These are phyloP conservation scores for Heliconius hewitsoni DNA, from an alignment of 1,140 invertebrate genomes.

Conservation along the genomic window DNA sequence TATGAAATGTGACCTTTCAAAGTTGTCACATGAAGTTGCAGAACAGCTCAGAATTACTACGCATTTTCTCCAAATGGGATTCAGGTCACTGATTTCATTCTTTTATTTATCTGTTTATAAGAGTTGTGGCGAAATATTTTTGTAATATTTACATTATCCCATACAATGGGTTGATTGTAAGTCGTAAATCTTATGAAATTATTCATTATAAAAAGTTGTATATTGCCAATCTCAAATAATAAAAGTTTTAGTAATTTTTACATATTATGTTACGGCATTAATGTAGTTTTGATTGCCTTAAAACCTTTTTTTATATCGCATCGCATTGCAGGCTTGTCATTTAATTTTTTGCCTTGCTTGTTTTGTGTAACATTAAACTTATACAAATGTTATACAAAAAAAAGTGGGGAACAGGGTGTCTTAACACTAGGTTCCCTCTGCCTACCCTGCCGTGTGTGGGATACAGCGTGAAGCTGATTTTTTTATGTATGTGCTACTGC, in stretches of 20 bases:
- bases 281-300: background rate
- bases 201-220: background rate
- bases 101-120: constrained; percentile 19
- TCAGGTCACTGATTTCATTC: constrained; percentile 30
- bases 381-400: too few species aligned
- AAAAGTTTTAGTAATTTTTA: too few species aligned
- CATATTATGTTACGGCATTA: too few species aligned
- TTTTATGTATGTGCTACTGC: background rate
- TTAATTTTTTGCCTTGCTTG: background rate
- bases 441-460: too few species aligned
- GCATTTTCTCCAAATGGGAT: constrained; percentile 33
- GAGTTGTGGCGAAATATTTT: background rate
- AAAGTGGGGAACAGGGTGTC: too few species aligned
- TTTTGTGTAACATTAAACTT: background rate
- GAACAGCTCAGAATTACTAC: constrained; percentile 17
- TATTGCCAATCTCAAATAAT: background rate
- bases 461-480: too few species aligned
- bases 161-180: background rate
- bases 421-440: too few species aligned
- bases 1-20: constrained; percentile 35
- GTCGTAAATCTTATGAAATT: background rate
- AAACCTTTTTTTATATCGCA: background rate
- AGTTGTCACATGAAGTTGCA: constrained; percentile 28
- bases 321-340: background rate
- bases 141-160: constrained; percentile 2